phyloP scores from a whole-genome alignment of 2,113 vertebrate species.

The Eolophus roseicapilla region DNA sequence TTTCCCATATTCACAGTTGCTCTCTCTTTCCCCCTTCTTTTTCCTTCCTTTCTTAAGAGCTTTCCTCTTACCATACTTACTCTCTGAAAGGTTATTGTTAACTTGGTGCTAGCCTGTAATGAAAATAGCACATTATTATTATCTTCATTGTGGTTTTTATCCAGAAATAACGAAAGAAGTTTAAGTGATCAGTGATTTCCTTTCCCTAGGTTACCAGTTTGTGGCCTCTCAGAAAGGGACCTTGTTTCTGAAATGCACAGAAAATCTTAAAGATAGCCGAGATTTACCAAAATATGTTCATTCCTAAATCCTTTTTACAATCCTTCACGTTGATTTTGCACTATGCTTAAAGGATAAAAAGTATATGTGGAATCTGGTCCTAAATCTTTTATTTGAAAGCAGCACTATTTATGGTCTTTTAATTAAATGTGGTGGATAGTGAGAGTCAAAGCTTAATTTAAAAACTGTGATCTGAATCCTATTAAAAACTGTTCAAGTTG shows the following conservation, averaged over 20 bases:
- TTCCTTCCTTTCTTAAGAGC: background rate
- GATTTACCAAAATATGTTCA: background rate
- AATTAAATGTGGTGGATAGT: background rate
- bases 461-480: background rate
- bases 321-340: background rate
- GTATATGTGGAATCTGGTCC: background rate
- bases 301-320: background rate
- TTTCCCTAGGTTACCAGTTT: background rate
- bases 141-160: background rate
- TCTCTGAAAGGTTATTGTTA: background rate
- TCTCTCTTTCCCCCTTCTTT: background rate
- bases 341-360: background rate
- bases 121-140: background rate
- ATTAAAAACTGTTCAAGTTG: background rate
- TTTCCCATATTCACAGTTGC: background rate
- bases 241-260: background rate
- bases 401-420: background rate
- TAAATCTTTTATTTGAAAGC: background rate
- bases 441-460: background rate
- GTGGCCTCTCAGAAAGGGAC: background rate
- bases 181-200: background rate
- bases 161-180: background rate
- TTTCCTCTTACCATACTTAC: background rate
- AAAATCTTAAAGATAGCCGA: background rate
- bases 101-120: background rate